These are phyloP conservation scores for Meloidogyne exigua DNA, from an alignment of 1,140 invertebrate genomes.

Conservation along the genomic window DNA sequence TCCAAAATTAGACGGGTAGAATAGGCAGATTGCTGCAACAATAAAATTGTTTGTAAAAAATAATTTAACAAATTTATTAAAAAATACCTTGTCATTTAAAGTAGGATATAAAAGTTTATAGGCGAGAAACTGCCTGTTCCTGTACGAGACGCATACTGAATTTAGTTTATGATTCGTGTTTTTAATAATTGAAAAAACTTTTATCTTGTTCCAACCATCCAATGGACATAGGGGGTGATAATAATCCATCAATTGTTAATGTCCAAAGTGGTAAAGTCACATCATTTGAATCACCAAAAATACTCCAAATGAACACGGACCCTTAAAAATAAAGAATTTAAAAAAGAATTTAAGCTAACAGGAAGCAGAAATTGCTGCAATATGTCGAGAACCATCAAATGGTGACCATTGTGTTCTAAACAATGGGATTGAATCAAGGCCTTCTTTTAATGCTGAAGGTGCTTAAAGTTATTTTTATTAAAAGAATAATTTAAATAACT, in stretches of 20 bases:
- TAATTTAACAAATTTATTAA: background rate
- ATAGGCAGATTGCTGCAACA: background rate
- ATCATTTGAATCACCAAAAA: background rate
- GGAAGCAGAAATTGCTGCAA: constrained; percentile 14
- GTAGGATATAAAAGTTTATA: background rate
- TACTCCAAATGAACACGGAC: constrained; percentile 20
- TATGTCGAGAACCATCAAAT: constrained; percentile 16
- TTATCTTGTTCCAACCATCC: constrained; percentile 20
- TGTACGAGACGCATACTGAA: constrained; percentile 14
- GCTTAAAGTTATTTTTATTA: background rate
- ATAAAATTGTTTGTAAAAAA: background rate
- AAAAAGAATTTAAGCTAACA: background rate
- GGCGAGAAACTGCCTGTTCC: constrained; percentile 2
- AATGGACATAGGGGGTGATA: constrained; percentile 15
- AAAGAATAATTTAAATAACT: too few relatives aligned
- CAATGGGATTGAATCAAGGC: constrained; percentile 6
- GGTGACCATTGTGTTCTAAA: constrained; percentile 10
- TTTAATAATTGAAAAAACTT: background rate
- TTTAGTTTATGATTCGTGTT: background rate
- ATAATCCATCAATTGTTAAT: constrained; percentile 13
- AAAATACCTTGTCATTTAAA: background rate
- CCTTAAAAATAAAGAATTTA: background rate
- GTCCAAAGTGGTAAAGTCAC: constrained; percentile 8
- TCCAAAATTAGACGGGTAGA: constrained; percentile 9
- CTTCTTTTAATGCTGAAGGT: background rate